Conservation (phyloP, 2,113 vertebrate species). For the Taurulus bubalis region DNA sequence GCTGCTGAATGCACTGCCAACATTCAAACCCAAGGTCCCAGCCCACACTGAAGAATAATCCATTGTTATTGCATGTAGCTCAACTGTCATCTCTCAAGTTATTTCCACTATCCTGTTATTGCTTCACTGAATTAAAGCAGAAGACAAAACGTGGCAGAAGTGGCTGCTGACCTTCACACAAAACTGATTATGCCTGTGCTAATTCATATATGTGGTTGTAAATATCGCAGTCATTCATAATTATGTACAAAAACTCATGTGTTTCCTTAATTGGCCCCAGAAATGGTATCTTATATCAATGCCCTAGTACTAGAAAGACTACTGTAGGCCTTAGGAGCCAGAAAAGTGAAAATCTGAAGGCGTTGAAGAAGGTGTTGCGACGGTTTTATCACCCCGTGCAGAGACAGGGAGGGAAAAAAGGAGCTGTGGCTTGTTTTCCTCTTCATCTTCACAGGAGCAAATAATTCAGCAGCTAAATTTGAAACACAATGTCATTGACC, state of each 20-base stretch:
- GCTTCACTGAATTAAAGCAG: slow-evolving; percentile 28
- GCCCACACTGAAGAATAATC: slow-evolving; percentile 49
- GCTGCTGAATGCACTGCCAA: slow-evolving; percentile 83
- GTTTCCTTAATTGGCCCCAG: slow-evolving; percentile 54
- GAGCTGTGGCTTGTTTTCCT: slow-evolving; percentile 45
- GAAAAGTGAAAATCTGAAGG: slow-evolving; percentile 47
- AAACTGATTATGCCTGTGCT: slow-evolving; percentile 29
- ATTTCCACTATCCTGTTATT: slow-evolving; percentile 37
- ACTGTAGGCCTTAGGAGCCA: slow-evolving; percentile 34
- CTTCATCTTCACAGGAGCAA: slow-evolving; percentile 62
- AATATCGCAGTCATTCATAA: slow-evolving; percentile 62
- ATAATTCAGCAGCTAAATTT: slow-evolving; percentile 74
- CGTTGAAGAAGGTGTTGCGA: slow-evolving; percentile 8
- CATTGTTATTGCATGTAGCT: slow-evolving; percentile 58
- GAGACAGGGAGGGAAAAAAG: slow-evolving; percentile 1
- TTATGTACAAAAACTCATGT: slow-evolving; percentile 31
- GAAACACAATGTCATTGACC: slow-evolving; percentile 57
- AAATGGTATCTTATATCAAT: slow-evolving; percentile 30
- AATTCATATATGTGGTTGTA: slow-evolving; percentile 54
- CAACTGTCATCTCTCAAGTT: slow-evolving; percentile 48
- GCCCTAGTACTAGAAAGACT: slow-evolving; percentile 39
- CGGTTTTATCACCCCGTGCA: slow-evolving; percentile 2
- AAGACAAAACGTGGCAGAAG: slow-evolving; percentile 27
- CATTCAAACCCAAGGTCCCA: slow-evolving; percentile 75
- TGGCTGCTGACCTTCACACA: slow-evolving; percentile 39